These are phyloP conservation scores for Okamejei kenojei DNA, from an alignment of 2,797 vertebrate species.

Conservation along the genomic window DNA sequence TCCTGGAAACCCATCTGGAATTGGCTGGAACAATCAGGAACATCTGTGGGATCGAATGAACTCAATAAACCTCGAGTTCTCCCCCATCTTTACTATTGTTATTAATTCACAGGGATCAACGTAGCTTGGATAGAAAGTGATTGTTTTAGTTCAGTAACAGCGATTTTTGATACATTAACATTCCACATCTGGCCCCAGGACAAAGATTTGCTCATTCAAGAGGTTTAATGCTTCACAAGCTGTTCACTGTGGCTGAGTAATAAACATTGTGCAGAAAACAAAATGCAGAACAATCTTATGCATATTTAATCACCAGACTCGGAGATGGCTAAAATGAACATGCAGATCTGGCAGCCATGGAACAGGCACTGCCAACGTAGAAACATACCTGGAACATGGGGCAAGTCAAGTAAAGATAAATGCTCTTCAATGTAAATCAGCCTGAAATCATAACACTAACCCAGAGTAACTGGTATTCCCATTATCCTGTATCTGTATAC, in stretches of 20 bases:
- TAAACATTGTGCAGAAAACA: background rate
- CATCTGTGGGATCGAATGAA: background rate
- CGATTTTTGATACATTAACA: background rate
- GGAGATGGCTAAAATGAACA: background rate
- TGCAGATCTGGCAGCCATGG: background rate
- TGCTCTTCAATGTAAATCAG: background rate
- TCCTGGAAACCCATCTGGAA: background rate
- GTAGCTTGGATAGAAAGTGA: background rate
- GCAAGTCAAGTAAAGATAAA: background rate
- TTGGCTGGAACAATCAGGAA: background rate
- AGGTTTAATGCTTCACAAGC: slow-evolving; percentile 11
- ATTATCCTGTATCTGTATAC: too few relatives aligned
- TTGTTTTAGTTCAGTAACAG: slow-evolving; percentile 1
- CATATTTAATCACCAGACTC: background rate
- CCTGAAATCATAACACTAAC: background rate
- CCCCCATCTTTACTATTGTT: background rate
- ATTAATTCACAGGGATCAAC: background rate
- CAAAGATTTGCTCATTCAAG: background rate
- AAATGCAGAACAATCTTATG: background rate
- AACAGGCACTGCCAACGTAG: background rate
- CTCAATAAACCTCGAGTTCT: background rate
- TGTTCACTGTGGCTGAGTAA: slow-evolving; percentile 1
- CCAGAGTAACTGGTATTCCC: background rate
- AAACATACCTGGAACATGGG: background rate
- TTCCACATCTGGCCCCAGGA: background rate